Base-by-base conservation (phyloP, 64 coral and sea anemone species). In the Pocillopora verrucosa region DNA sequence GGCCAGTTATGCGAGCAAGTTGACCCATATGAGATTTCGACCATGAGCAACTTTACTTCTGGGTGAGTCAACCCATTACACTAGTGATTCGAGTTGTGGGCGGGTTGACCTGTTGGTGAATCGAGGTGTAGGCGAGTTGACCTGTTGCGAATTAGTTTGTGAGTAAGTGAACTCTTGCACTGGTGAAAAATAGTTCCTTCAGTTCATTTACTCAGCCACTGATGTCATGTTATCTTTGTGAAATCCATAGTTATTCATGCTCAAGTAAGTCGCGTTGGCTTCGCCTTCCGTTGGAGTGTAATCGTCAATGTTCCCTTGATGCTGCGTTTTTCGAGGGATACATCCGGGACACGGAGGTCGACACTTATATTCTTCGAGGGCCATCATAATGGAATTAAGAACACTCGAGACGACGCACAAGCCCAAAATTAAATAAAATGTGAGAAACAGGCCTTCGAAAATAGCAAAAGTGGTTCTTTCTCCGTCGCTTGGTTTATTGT, bases 341-440 rank as follows among this genome's bases (percentile, higher is more conserved):
- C 73, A 86, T 87, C 73, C 60, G 4, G 74, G 24, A 79, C 90
- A 86, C 10, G 20, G 59, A 78, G 15, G 19, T 11, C 60, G n/a
- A 57, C 61, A 87, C 17, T 76, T 74, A 3, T 69, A 60, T 19
- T 86, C 77, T 5, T 92, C 90, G 19, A 92, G 22, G 36, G 82
- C 81, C 15, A 34, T 38, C n/a, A 25, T 67, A 19, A 92, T 87
- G 24, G 90, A 85, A 16, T 92, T 92, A 26, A 92, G 56, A n/a
- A 92, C 82, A 87, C 82, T 76, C 13, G 90, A 56, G 19, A 92
- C 81, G 13, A 92, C 51, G 24, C 82, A 86, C 74, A 92, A 38
- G 5, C 80, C 90, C 11, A 92, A 22, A 76, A 92, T 59, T 13
- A 16, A 67, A 3, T 19, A 20, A 1, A 67, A 20, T 16, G 22